phyloP scores from a whole-genome alignment of 2,797 vertebrate genomes.

The Botia kubotai region DNA sequence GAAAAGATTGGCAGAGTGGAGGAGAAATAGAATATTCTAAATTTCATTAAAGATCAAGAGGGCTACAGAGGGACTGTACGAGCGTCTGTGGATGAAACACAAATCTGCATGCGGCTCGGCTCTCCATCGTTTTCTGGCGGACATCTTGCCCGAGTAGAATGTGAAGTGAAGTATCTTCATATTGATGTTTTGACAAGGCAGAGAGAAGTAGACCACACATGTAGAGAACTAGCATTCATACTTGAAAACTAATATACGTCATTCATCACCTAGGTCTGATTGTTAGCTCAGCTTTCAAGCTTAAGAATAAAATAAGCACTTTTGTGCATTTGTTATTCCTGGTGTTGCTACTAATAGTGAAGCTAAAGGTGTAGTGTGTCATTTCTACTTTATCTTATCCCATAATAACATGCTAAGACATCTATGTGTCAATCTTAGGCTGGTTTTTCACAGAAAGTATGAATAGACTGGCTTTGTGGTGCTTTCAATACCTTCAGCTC shows the following conservation, averaged over 20 bases:
- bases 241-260: slow-evolving; percentile 20
- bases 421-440: no score
- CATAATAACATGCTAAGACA: no score
- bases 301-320: no score
- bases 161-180: slow-evolving; percentile 39
- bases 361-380: no score
- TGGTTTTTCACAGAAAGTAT: no score
- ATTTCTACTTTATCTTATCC: no score
- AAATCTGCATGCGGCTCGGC: slow-evolving; percentile 42
- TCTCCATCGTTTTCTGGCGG: slow-evolving; percentile 12
- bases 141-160: slow-evolving; percentile 32
- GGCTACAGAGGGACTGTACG: slow-evolving; percentile 55
- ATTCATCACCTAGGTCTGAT: not conserved
- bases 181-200: slow-evolving; percentile 39
- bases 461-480: no score
- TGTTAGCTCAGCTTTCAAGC: slow-evolving; percentile 5
- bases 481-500: no score
- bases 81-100: slow-evolving; percentile 45
- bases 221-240: slow-evolving; percentile 23
- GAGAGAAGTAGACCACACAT: slow-evolving; percentile 1
- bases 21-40: slow-evolving; percentile 59
- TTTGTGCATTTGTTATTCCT: no score
- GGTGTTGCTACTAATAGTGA: no score
- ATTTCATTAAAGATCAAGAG: slow-evolving; percentile 68
- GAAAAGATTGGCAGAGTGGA: slow-evolving; percentile 53